Evolutionary conservation across 1,140 invertebrate species (phyloP).

Genomic region (Diachasma alloeum): DNA sequence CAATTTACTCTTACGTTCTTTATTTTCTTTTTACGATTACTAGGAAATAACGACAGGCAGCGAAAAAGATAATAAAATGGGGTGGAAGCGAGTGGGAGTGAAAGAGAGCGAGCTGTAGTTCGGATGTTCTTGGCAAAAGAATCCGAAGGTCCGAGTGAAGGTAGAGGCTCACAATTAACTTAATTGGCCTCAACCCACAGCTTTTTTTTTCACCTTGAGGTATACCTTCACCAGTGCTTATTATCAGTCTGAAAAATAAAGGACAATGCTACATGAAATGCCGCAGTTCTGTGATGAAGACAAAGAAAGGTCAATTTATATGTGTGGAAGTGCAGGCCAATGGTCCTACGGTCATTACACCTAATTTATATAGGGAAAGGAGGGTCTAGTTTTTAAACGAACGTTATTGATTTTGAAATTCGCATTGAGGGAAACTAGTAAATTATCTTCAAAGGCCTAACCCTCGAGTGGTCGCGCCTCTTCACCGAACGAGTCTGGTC

Average conservation of each 20-base stretch:
- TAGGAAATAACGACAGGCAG: not conserved
- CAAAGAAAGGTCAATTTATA: not conserved
- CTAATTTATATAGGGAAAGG: not conserved
- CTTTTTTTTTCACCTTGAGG: not conserved
- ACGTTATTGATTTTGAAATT: too few species aligned
- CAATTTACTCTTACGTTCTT: not conserved
- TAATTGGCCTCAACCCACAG: constrained; percentile 4
- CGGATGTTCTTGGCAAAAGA: not conserved
- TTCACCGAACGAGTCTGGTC: too few species aligned
- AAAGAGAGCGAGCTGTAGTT: not conserved
- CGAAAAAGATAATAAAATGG: not conserved
- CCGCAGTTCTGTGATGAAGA: not conserved
- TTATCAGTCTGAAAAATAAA: not conserved
- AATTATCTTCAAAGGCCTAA: too few species aligned
- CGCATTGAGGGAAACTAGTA: too few species aligned
- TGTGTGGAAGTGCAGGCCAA: not conserved
- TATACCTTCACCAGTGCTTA: not conserved
- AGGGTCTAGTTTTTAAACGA: too few species aligned
- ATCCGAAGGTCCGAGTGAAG: not conserved
- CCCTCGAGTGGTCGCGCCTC: too few species aligned
- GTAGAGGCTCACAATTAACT: constrained; percentile 23
- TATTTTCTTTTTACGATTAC: not conserved
- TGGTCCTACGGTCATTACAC: not conserved
- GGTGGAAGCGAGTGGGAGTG: not conserved
- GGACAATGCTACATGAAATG: not conserved